Percentiles rank a stretch among this genome's conserved stretches.
Conservation (phyloP, 2,797 vertebrate species). For the Aulostomus chinensis region DNA sequence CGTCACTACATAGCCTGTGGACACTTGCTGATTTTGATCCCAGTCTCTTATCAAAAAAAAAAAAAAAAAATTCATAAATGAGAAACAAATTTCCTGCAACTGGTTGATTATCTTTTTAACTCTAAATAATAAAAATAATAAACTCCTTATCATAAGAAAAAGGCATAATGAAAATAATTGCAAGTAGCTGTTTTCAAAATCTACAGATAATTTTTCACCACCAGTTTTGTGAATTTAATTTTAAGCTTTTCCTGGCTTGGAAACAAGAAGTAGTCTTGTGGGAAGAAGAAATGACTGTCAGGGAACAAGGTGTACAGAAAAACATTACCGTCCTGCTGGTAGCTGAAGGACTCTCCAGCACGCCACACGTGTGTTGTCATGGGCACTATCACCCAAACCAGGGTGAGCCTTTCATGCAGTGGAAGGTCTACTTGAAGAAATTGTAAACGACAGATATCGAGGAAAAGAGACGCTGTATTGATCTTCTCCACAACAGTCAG, state of each 20-base stretch:
- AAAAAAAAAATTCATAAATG: no score
- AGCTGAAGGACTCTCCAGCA: conserved; percentile 13
- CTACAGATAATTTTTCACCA: not conserved
- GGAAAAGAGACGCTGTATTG: conserved; percentile 55
- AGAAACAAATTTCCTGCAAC: no score
- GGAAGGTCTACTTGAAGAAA: conserved; percentile 54
- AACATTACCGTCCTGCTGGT: not conserved
- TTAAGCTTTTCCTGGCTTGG: not conserved
- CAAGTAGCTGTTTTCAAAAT: no score
- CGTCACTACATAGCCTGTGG: no score
- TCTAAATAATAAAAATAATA: no score
- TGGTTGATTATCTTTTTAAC: no score
- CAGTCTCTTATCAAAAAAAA: no score
- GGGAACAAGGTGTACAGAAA: not conserved
- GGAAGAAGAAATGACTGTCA: not conserved
- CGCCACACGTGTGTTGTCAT: not conserved
- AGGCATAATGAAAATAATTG: no score
- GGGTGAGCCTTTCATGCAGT: conserved; percentile 30
- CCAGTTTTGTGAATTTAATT: no score
- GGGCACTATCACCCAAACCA: not conserved
- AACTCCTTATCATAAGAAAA: no score
- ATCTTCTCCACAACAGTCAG: conserved; percentile 33
- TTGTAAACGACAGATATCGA: conserved; percentile 63
- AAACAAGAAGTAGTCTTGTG: not conserved
- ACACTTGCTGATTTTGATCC: no score